These are phyloP conservation scores for Platysternon megacephalum DNA, from an alignment of 2,113 vertebrate species.

Conservation along the genomic window DNA sequence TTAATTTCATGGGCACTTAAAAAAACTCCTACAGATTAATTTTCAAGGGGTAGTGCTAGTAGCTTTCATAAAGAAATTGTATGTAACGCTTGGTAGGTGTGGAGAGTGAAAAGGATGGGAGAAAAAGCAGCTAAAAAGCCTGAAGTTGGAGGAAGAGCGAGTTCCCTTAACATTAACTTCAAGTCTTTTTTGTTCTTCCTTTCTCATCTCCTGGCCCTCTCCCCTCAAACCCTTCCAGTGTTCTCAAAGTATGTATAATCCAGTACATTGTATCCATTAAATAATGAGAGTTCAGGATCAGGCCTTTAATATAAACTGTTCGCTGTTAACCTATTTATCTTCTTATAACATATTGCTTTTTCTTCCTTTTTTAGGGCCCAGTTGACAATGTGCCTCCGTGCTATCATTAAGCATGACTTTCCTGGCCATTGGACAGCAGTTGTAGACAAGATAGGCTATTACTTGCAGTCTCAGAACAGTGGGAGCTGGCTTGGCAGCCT, in stretches of 20 bases:
- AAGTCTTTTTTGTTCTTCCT: neutral
- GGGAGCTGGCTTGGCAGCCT: conserved; percentile 95
- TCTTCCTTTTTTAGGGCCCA: conserved; percentile 82
- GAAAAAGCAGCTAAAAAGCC: neutral
- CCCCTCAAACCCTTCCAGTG: neutral
- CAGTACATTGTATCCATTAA: neutral
- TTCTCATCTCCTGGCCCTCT: neutral
- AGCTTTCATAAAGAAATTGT: neutral
- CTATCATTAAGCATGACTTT: conserved; percentile 96
- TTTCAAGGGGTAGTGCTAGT: neutral
- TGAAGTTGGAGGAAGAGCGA: neutral
- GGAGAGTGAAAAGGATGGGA: neutral
- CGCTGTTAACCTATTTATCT: neutral
- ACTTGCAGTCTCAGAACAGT: conserved; percentile 92
- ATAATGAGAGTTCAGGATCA: neutral
- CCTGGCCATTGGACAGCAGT: conserved; percentile 95
- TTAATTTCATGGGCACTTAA: neutral
- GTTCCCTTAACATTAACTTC: neutral
- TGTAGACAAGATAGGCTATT: conserved; percentile 92
- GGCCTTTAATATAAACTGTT: neutral
- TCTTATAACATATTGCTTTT: neutral
- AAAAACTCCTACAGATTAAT: neutral
- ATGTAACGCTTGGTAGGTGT: neutral
- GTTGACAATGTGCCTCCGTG: conserved; percentile 94
- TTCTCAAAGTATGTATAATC: neutral